A percentile compares a stretch with the other conserved stretches of the same genome.
Evolutionary conservation across 2,888 invertebrate genomes (phyloP).

Genomic region (Dorcus hopei): DNA sequence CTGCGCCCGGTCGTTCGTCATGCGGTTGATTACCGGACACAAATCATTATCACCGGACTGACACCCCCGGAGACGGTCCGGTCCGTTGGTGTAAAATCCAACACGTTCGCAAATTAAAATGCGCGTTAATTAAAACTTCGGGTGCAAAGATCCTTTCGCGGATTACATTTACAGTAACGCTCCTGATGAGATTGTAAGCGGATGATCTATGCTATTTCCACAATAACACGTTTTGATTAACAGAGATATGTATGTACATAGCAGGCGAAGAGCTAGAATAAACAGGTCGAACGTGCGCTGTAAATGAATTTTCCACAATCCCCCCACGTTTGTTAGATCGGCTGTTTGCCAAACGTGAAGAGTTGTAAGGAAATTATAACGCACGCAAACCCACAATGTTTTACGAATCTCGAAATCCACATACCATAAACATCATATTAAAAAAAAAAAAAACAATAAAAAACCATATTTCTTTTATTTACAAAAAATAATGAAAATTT

Average conservation of each 20-base stretch:
- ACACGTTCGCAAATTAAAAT: constrained; percentile 10
- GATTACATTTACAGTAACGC: constrained; percentile 8
- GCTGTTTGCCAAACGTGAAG: background rate
- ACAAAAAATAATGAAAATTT: background rate
- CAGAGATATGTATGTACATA: constrained; percentile 17
- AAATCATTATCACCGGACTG: constrained; percentile 26
- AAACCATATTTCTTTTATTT: background rate
- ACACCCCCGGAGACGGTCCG: constrained; percentile 8
- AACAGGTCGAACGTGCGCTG: constrained; percentile 18
- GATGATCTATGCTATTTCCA: constrained; percentile 25
- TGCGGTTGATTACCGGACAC: constrained; percentile 28
- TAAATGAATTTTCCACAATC: constrained; percentile 18
- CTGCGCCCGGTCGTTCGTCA: constrained; percentile 35
- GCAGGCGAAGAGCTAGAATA: constrained; percentile 13
- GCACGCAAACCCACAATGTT: background rate
- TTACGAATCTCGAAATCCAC: no score
- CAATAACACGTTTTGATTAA: constrained; percentile 30
- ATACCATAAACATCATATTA: no score
- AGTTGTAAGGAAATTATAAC: background rate
- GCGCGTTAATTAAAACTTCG: constrained; percentile 17
- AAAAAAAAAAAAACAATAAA: no score
- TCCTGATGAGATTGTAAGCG: constrained; percentile 17
- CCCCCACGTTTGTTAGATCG: background rate
- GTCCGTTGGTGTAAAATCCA: background rate
- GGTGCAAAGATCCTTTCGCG: constrained; percentile 4